Evolutionary conservation across 2,888 invertebrate genomes (phyloP).

Genomic region (Bursaphelenchus okinawaensis): DNA sequence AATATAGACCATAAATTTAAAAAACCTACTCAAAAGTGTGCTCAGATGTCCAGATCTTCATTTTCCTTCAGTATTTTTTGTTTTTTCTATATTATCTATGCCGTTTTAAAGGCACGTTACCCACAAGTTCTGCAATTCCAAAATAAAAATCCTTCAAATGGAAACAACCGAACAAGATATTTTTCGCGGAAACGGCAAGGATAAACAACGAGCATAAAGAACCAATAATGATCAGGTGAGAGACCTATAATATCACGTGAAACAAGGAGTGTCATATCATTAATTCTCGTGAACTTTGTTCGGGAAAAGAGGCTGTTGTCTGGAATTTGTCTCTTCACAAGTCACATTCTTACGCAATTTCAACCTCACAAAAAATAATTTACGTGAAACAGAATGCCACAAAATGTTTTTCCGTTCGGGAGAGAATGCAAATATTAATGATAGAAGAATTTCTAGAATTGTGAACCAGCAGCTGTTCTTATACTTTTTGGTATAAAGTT

Average conservation of each 20-base stretch:
- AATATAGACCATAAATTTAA: slow-evolving; percentile 2
- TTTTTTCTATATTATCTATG: not conserved
- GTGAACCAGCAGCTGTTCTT: not conserved
- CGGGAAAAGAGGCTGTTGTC: not conserved
- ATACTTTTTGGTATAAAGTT: not conserved
- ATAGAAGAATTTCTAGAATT: not conserved
- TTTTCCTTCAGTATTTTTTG: too few relatives aligned
- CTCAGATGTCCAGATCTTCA: slow-evolving; percentile 54
- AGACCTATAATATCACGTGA: not conserved
- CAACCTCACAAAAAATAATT: not conserved
- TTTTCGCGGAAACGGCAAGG: not conserved
- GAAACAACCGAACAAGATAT: not conserved
- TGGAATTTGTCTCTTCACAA: not conserved
- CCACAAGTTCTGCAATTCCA: not conserved
- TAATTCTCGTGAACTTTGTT: not conserved
- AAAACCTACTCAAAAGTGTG: slow-evolving; percentile 51
- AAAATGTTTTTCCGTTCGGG: not conserved
- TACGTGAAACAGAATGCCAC: not conserved
- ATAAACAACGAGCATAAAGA: not conserved
- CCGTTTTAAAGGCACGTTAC: not conserved
- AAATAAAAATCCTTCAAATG: not conserved
- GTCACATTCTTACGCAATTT: not conserved
- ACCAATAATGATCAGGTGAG: not conserved
- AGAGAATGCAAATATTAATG: not conserved
- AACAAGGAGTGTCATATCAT: not conserved